Base-by-base conservation (phyloP, 2,113 vertebrate species). In the Pedionomus torquatus region DNA sequence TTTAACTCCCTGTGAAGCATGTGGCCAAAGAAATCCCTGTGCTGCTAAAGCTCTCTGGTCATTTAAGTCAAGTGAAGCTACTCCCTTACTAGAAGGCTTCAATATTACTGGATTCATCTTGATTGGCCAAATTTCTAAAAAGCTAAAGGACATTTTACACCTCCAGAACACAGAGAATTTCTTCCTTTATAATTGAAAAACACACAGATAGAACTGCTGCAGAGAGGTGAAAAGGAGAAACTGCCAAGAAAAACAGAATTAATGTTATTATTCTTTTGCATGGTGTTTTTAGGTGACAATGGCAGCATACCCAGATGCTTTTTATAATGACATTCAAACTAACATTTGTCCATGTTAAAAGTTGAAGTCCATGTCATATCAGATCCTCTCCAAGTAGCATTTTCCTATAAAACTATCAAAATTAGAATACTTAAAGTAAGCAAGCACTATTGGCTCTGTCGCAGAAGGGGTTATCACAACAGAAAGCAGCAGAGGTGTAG, bases 101-200 rank as follows among this genome's bases (percentile, higher is more conserved):
- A 8, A 37, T 30, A 17, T 41, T 82, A 70, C 82, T 84, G 82
- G 46, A 61, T 76, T 94, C 87, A 84, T 90, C 77, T 55, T 61
- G 88, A 75, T 68, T 80, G 74, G 48, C 65, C 72, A n/a, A 31
- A 71, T 88, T 96, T 92, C 75, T 71, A 46, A 82, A 69, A 87
- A 80, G 58, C 33, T 80, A 70, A 93, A 83, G 39, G 37, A 39
- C 41, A 35, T 89, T 89, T 93, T 89, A 81, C 52, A 60, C 43
- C 57, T 79, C 48, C 13, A 55, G 46, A 85, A 87, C 49, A 39
- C 0, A 1, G 61, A 65, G 64, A 51, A 70, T 75, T 74, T 86
- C 80, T 83, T 54, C 66, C 71, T 88, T 81, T 28, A 8, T 83
- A 81, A 92, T 10, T 87, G 83, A 92, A 88, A 95, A 92, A 78